Conservation (phyloP, 1,140 invertebrate species). For the Magallana ariakensis region DNA sequence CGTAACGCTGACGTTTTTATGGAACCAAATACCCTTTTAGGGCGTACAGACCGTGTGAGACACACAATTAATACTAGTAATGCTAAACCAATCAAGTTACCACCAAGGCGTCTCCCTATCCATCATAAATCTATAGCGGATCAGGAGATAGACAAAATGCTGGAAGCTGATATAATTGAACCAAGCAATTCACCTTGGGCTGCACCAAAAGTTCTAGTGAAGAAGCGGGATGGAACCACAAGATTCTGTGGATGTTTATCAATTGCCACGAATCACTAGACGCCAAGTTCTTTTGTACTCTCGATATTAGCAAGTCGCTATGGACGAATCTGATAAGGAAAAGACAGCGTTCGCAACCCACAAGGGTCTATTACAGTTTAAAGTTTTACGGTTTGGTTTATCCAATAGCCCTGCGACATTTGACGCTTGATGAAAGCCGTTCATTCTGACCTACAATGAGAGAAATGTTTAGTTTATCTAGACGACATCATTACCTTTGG, state of each 20-base stretch:
- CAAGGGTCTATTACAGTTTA: slow-evolving; percentile 45
- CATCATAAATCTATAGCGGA: slow-evolving; percentile 74
- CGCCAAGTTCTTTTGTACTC: not conserved
- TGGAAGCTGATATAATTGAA: slow-evolving; percentile 53
- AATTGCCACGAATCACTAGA: slow-evolving; percentile 51
- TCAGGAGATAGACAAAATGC: slow-evolving; percentile 76
- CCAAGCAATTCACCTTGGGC: slow-evolving; percentile 39
- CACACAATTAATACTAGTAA: slow-evolving; percentile 47
- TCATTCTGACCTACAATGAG: slow-evolving; percentile 54
- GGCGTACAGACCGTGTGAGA: slow-evolving; percentile 45
- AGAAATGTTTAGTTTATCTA: slow-evolving; percentile 40
- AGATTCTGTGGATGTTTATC: slow-evolving; percentile 19
- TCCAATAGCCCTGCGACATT: slow-evolving; percentile 68
- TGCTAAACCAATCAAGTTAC: slow-evolving; percentile 49
- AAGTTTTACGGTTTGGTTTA: slow-evolving; percentile 55
- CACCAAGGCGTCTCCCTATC: slow-evolving; percentile 70
- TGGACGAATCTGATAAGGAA: not conserved
- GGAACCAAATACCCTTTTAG: slow-evolving; percentile 44
- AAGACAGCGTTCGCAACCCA: slow-evolving; percentile 37
- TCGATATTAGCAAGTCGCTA: not conserved
- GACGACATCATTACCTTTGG: slow-evolving; percentile 52
- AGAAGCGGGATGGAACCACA: not conserved
- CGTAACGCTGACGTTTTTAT: slow-evolving; percentile 62
- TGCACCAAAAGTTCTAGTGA: slow-evolving; percentile 18
- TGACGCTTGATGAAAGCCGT: slow-evolving; percentile 67